These are phyloP conservation scores for Dipodomys stephensi DNA, from an alignment of 2,113 vertebrate species.

Conservation along the genomic window DNA sequence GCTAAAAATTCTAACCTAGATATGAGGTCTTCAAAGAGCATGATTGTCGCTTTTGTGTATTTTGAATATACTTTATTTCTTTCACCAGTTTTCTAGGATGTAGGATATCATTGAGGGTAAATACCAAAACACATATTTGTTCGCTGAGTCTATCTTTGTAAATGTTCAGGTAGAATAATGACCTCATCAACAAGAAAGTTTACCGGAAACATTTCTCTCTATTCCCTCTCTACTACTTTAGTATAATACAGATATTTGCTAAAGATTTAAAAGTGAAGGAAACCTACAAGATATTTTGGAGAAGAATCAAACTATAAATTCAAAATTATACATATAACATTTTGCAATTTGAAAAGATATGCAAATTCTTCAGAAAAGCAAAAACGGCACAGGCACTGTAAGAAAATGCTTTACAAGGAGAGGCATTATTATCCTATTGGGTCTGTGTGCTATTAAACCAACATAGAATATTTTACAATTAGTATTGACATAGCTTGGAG, in stretches of 20 bases:
- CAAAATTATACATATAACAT: not conserved
- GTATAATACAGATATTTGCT: too few species aligned
- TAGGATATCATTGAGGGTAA: not conserved
- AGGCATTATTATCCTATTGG: conserved; percentile 13
- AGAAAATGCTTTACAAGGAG: not conserved
- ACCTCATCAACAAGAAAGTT: not conserved
- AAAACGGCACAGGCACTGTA: not conserved
- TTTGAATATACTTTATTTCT: not conserved
- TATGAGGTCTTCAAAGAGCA: not conserved
- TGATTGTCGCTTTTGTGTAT: not conserved
- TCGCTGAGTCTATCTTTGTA: not conserved
- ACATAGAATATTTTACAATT: conserved; percentile 41
- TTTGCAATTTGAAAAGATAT: not conserved
- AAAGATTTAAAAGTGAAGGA: too few species aligned
- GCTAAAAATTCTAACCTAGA: not conserved
- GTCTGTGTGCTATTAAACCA: not conserved
- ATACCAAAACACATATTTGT: not conserved
- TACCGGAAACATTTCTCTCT: too few species aligned
- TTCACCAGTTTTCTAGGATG: not conserved
- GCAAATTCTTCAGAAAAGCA: not conserved
- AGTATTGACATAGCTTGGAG: not conserved
- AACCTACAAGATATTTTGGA: not conserved
- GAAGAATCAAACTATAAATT: not conserved
- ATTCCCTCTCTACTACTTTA: too few species aligned
- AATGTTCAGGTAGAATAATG: not conserved